Percentiles rank a stretch among this genome's conserved stretches.
Conservation (phyloP, 2,797 vertebrate genomes). For the Acrossocheilus fasciatus region DNA sequence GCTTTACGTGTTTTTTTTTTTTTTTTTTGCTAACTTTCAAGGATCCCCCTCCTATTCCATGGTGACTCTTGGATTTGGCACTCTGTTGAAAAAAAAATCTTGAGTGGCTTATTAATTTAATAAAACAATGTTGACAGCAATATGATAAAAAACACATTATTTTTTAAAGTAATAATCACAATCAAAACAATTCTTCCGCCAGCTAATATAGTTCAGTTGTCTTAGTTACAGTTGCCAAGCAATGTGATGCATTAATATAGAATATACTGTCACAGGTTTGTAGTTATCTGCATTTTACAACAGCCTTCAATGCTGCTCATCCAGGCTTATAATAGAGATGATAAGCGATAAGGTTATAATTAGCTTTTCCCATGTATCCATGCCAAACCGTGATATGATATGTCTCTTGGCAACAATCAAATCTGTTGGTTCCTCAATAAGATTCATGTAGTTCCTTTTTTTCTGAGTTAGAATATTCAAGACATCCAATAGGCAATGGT, state of each 20-base stretch:
- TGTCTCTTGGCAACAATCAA: slow-evolving; percentile 21
- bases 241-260: neutral
- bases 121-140: neutral
- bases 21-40: neutral
- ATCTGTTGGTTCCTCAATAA: slow-evolving; percentile 11
- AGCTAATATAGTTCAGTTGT: neutral
- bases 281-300: neutral
- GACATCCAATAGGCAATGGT: neutral
- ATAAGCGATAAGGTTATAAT: slow-evolving; percentile 3
- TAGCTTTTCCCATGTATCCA: neutral
- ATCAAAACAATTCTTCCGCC: neutral
- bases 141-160: neutral
- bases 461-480: neutral
- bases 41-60: neutral
- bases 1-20: neutral
- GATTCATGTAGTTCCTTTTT: neutral
- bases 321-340: slow-evolving; percentile 5
- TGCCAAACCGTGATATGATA: slow-evolving; percentile 5
- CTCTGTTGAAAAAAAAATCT: neutral
- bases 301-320: neutral
- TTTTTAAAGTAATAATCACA: neutral
- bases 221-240: neutral
- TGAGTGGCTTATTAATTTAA: neutral
- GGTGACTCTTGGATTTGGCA: neutral
- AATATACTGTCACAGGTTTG: neutral